Conservation (phyloP, 2,888 invertebrate genomes). For the Laspeyria flexula region DNA sequence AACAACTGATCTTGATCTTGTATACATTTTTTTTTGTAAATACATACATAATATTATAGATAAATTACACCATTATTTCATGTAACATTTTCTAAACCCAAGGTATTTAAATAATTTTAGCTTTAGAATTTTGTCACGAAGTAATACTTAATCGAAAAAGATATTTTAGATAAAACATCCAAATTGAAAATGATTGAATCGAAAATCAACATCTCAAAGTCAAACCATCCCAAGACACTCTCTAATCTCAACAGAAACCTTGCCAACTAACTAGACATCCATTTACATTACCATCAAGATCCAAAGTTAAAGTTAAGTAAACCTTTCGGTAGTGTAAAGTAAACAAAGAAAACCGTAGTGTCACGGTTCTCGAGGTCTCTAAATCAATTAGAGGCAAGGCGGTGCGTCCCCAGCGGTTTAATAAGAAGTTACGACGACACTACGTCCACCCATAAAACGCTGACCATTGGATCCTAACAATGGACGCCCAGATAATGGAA, state of each 20-base stretch:
- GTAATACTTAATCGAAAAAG: too few relatives aligned
- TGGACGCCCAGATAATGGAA: slow-evolving; percentile 79
- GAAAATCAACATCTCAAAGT: neutral
- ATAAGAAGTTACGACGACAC: slow-evolving; percentile 80
- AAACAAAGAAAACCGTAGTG: slow-evolving; percentile 65
- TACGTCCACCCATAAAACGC: slow-evolving; percentile 72
- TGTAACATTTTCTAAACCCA: too few relatives aligned
- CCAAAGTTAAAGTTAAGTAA: slow-evolving; percentile 45
- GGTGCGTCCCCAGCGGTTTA: slow-evolving; percentile 74
- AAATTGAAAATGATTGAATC: neutral
- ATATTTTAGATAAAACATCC: too few relatives aligned
- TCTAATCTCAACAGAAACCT: slow-evolving; percentile 12
- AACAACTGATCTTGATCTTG: too few relatives aligned
- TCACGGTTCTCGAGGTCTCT: slow-evolving; percentile 65
- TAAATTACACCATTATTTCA: too few relatives aligned
- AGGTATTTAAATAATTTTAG: too few relatives aligned
- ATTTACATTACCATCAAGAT: slow-evolving; percentile 43
- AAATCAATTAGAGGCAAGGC: slow-evolving; percentile 81
- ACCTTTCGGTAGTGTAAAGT: slow-evolving; percentile 52
- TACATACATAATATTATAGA: too few relatives aligned
- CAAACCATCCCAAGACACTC: neutral
- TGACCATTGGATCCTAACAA: slow-evolving; percentile 75
- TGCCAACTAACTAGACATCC: slow-evolving; percentile 25
- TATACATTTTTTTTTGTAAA: too few relatives aligned
- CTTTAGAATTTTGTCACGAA: too few relatives aligned